A percentile compares a stretch with the other conserved stretches of the same genome.
Evolutionary conservation across 2,888 invertebrate genomes (phyloP).

Genomic region (Spatulosminthurus flaviceps): DNA sequence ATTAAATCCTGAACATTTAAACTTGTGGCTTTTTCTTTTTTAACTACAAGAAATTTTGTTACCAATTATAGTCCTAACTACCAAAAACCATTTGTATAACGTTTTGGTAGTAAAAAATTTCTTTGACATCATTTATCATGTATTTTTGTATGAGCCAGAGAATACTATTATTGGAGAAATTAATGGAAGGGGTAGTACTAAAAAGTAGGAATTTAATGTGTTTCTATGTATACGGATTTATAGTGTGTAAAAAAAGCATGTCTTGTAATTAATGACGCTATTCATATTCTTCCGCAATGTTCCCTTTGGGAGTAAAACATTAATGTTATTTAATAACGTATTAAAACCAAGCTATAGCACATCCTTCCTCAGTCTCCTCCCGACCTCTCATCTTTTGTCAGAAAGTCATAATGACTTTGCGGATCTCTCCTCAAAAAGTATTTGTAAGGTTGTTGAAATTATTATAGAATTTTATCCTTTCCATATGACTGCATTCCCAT

Average conservation of each 20-base stretch:
- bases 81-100: neutral
- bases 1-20: neutral
- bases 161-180: neutral
- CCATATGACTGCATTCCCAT: neutral
- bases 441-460: too few relatives aligned
- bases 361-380: neutral
- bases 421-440: neutral
- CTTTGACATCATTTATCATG: neutral
- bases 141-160: neutral
- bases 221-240: neutral
- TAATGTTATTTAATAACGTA: slow-evolving; percentile 27
- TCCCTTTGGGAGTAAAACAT: slow-evolving; percentile 31
- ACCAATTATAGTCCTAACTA: neutral
- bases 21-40: neutral
- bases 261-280: slow-evolving; percentile 33
- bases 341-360: too few relatives aligned
- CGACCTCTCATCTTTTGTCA: neutral
- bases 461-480: neutral
- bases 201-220: slow-evolving; percentile 6
- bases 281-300: slow-evolving; percentile 19
- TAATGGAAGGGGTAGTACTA: neutral
- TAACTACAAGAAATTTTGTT: neutral
- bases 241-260: slow-evolving; percentile 13
- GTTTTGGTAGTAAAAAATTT: neutral
- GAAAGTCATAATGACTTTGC: neutral